A percentile compares a stretch with the other conserved stretches of the same genome.
phyloP scores from a whole-genome alignment of 2,797 vertebrate species.

The Anguilla obscura region DNA sequence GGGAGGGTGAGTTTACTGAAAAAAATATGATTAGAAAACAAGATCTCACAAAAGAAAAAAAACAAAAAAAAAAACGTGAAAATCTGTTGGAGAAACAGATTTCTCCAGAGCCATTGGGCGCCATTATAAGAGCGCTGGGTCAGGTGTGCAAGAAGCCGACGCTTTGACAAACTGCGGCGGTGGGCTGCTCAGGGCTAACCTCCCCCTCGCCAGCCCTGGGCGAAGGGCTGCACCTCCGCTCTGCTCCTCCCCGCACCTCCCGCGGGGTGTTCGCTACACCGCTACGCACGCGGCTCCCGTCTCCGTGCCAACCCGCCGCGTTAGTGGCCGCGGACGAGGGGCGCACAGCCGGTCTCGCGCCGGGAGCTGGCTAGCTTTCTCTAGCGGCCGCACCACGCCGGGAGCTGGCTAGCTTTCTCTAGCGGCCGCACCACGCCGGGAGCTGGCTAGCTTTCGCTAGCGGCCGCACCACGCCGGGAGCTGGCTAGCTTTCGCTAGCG shows the following conservation, averaged over 20 bases:
- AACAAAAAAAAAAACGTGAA: neutral
- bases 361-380: neutral
- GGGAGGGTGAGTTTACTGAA: neutral
- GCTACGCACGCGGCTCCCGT: neutral
- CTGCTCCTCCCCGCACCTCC: neutral
- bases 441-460: neutral
- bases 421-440: neutral
- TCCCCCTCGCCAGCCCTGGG: neutral
- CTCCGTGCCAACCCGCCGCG: neutral
- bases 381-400: neutral
- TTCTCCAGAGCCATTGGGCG: neutral
- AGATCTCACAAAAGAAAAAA: neutral
- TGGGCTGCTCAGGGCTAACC: neutral
- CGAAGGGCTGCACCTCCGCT: neutral
- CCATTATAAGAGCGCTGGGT: neutral
- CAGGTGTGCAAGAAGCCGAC: neutral
- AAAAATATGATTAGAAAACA: neutral
- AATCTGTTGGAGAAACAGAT: conserved; percentile 1
- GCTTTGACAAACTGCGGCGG: neutral
- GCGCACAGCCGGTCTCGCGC: neutral
- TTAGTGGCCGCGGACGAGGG: neutral
- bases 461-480: neutral
- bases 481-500: neutral
- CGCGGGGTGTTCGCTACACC: neutral
- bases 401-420: neutral